Evolutionary conservation across 2,113 vertebrate species (phyloP), one percentile per base, ranked within the genome.

Genomic region (Pelvicachromis taeniatus): DNA sequence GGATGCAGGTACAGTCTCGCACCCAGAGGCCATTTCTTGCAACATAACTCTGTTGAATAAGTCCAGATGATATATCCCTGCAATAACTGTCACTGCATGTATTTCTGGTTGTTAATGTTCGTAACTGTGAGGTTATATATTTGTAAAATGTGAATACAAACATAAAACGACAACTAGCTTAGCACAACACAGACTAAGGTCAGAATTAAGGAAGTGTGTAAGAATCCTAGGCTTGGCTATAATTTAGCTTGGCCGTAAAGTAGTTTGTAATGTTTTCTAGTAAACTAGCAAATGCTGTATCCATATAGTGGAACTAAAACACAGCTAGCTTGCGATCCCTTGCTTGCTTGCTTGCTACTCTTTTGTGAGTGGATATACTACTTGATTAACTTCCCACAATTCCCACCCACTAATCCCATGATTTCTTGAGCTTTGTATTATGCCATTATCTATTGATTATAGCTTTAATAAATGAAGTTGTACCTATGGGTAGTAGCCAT

Each of bases 201-300:
- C 19, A 40, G 2, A 68, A 40, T 68, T 40, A 14, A 68, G 11
- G 61, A 68, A 63, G 59, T 35, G 59, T 35, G 7, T 11, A 23
- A 65, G 11, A 11, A 13, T 40, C 19, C 11, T 14, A 0, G 61
- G 0, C n/a, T 68, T 68, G 5, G n/a, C 7, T 23, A 13, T 40
- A 68, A 68, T 21, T 68, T 42, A 68, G 0, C n/a, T 68, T 40
- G n/a, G 61, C 21, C 42, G 35, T 23, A 23, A 42, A 40, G 40
- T 40, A 0, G 11, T 68, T 68, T 65, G 10, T 38, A 63, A 19
- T 5, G 35, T 21, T 21, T 0, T 38, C 19, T 40, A 11, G 19
- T 65, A 38, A 65, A 65, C 19, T 21, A 40, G 2, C n/a, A 13
- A 65, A 65, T 65, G 35, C 7, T 35, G 40, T 21, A 40, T 1